A percentile compares a stretch with the other conserved stretches of the same genome.
These are phyloP conservation scores for Neoniphon sammara DNA, from an alignment of 2,797 vertebrate species.

Conservation along the genomic window DNA sequence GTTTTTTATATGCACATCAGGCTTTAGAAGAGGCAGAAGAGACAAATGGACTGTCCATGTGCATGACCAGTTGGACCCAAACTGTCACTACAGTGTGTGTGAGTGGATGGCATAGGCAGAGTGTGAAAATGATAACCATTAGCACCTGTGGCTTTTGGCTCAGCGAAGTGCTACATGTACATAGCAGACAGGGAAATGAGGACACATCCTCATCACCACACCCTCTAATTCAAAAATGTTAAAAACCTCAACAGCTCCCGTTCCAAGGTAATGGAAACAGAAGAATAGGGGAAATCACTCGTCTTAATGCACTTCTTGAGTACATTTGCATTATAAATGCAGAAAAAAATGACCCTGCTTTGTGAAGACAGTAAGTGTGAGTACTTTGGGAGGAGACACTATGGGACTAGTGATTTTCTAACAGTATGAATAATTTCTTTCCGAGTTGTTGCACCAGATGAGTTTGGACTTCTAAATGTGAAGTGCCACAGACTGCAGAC, in stretches of 20 bases:
- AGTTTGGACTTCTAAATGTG: slow-evolving; percentile 27
- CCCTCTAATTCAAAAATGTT: slow-evolving; percentile 55
- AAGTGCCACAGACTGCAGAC: slow-evolving; percentile 7
- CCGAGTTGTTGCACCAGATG: slow-evolving; percentile 32
- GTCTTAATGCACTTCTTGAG: slow-evolving; percentile 80
- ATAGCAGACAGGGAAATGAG: slow-evolving; percentile 69
- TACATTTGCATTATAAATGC: slow-evolving; percentile 82
- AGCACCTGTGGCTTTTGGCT: slow-evolving; percentile 74
- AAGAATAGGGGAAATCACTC: slow-evolving; percentile 71
- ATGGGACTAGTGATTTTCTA: slow-evolving; percentile 46
- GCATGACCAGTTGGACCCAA: slow-evolving; percentile 68
- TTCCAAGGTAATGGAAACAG: slow-evolving; percentile 68
- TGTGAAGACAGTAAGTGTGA: slow-evolving; percentile 53
- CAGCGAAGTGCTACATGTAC: slow-evolving; percentile 48
- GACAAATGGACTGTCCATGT: slow-evolving; percentile 73
- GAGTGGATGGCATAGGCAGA: slow-evolving; percentile 53
- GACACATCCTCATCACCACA: slow-evolving; percentile 55
- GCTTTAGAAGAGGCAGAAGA: slow-evolving; percentile 46
- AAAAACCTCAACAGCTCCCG: slow-evolving; percentile 61
- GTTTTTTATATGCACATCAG: slow-evolving; percentile 50
- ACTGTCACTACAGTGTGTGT: slow-evolving; percentile 59
- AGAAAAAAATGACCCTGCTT: slow-evolving; percentile 65
- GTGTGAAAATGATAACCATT: slow-evolving; percentile 63
- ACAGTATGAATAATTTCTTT: slow-evolving; percentile 68
- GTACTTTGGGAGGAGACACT: slow-evolving; percentile 37